Base-by-base conservation (phyloP, 2,888 invertebrate genomes). In the Invenusta paracnida region DNA sequence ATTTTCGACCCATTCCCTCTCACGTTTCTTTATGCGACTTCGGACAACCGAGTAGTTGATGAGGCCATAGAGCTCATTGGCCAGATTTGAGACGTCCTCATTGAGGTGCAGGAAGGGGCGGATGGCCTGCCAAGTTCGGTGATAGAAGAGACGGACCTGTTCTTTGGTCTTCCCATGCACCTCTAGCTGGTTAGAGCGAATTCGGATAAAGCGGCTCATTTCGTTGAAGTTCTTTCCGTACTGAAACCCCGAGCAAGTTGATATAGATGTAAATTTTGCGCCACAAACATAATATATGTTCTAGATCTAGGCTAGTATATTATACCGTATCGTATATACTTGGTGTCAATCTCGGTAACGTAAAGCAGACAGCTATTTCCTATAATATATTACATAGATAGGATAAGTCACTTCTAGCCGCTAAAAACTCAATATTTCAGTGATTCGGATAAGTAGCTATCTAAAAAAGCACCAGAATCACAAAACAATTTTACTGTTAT, bases 211-310 rank as follows among this genome's bases (percentile, higher is more conserved):
- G n/a, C 48, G n/a, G 28, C 86, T 86, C 31, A 86, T 67, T 30
- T 86, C 86, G 48, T 25, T 86, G 30, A 86, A 86, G 25, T 86
- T 86, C 30, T 86, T 86, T 11, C 86, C 86, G 25, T 30, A 86
- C 85, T 84, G 67, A 11, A 23, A 5, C n/a, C n/a, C n/a, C n/a
- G n/a, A n/a, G n/a, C n/a, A n/a, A 79, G 29, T 2, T 23, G 5
- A 25, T 11, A 79, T n/a, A n/a, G n/a, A n/a, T n/a, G n/a, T n/a
- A n/a, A n/a, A n/a, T n/a, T n/a, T n/a, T n/a, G n/a, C n/a, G n/a
- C n/a, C n/a, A n/a, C n/a, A n/a, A n/a, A n/a, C n/a, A n/a, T n/a
- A n/a, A n/a, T n/a, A n/a, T n/a, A n/a, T n/a, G n/a, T n/a, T n/a
- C n/a, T n/a, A n/a, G n/a, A n/a, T n/a, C n/a, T n/a, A n/a, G n/a